Percentiles rank a stretch among this genome's conserved stretches.
phyloP scores from a whole-genome alignment of 2,113 vertebrate species.

The Microcebus tavaratra region DNA sequence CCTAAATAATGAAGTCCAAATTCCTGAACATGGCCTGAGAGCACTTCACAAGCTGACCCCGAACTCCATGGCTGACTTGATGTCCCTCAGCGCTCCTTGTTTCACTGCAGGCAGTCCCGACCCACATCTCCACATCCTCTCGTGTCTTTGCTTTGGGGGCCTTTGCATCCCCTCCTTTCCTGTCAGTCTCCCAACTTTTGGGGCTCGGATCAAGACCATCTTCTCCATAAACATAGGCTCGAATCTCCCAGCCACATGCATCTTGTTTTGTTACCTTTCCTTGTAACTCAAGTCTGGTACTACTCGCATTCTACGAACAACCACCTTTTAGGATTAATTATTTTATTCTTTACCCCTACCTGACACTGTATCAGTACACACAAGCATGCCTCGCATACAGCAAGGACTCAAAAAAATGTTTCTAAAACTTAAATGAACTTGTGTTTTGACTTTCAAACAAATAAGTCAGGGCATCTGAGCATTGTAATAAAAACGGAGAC shows the following conservation, averaged over 20 bases:
- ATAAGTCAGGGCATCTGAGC: background rate
- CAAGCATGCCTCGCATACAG: background rate
- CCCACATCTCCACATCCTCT: background rate
- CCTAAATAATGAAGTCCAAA: background rate
- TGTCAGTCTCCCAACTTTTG: background rate
- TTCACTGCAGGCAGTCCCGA: rapidly evolving
- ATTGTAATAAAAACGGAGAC: background rate
- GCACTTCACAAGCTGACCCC: background rate
- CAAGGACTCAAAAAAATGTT: background rate
- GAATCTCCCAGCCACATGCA: background rate
- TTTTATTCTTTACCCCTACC: background rate
- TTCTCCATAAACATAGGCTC: background rate
- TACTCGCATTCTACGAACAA: background rate
- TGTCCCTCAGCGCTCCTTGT: background rate
- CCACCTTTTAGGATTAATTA: background rate
- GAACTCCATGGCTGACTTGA: background rate
- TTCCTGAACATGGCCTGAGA: background rate
- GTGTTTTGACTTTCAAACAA: slow-evolving; percentile 2
- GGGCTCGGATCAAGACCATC: background rate
- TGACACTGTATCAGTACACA: background rate
- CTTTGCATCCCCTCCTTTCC: background rate
- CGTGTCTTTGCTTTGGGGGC: background rate
- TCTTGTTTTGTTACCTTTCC: background rate
- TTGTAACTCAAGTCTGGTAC: background rate
- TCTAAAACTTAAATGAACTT: background rate